Conservation (phyloP, 2,888 invertebrate species). For the Oligia fasciuncula region DNA sequence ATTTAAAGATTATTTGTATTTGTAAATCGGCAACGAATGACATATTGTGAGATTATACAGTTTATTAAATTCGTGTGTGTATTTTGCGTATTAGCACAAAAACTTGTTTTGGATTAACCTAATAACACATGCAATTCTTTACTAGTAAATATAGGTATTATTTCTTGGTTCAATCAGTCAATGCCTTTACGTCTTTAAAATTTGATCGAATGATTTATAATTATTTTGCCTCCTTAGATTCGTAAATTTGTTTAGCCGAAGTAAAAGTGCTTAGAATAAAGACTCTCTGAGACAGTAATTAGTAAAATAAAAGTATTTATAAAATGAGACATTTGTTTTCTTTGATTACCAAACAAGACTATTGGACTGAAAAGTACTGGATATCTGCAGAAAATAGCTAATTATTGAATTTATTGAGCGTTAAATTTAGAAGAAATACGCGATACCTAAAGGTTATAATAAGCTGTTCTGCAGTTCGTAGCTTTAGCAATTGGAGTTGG, state of each 20-base stretch:
- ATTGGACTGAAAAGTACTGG: background rate
- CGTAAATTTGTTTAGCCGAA: slow-evolving; percentile 1
- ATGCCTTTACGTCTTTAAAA: background rate
- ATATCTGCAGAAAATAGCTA: background rate
- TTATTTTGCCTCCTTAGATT: background rate
- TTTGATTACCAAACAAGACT: background rate
- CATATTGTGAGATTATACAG: slow-evolving; percentile 71
- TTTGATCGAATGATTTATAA: slow-evolving; percentile 3
- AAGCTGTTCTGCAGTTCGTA: background rate
- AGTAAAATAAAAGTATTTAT: background rate
- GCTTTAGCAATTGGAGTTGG: too few relatives aligned
- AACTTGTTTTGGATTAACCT: slow-evolving; percentile 47
- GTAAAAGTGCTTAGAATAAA: background rate
- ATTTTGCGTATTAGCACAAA: slow-evolving; percentile 40
- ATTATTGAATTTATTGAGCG: background rate
- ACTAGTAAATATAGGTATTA: background rate
- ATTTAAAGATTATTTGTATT: slow-evolving; percentile 77
- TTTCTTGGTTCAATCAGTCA: background rate
- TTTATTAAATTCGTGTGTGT: slow-evolving; percentile 54
- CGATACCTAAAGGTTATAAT: background rate
- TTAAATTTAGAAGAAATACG: background rate
- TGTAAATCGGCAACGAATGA: slow-evolving; percentile 72
- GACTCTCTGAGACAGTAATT: background rate
- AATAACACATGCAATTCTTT: slow-evolving; percentile 14
- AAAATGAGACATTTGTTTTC: background rate